A percentile compares a stretch with the other conserved stretches of the same genome.
Evolutionary conservation across 23 tunicate species (phyloP).

Genomic region (Botrylloides violaceus): DNA sequence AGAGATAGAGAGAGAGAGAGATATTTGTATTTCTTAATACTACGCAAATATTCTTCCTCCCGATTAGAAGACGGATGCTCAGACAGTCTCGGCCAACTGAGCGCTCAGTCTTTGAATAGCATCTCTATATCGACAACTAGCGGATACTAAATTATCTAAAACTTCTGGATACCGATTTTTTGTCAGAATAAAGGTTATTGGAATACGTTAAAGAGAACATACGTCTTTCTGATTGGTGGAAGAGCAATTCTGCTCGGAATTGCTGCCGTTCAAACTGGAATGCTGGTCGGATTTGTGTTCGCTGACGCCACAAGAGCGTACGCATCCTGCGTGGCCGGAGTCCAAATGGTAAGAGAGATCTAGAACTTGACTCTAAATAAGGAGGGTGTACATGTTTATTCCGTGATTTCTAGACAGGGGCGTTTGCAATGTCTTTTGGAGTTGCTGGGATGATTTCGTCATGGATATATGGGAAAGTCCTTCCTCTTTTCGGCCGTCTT

Average conservation of each 20-base stretch:
- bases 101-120: no score
- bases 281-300: slow-evolving; percentile 15
- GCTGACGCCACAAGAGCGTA: slow-evolving; percentile 17
- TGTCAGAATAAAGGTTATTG: no score
- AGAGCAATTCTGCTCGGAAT: slow-evolving; percentile 1
- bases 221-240: not conserved
- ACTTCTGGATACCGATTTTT: no score
- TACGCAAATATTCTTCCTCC: no score
- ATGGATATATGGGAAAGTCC: slow-evolving; percentile 4
- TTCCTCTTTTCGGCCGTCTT: slow-evolving; percentile 1
- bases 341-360: slow-evolving; percentile 16
- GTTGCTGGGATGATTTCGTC: slow-evolving; percentile 19
- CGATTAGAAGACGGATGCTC: no score
- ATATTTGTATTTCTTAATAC: no score
- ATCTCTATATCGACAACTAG: no score
- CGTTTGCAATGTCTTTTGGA: slow-evolving; percentile 8
- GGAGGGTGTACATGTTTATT: no score
- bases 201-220: not conserved
- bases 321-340: slow-evolving; percentile 23
- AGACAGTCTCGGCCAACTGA: no score
- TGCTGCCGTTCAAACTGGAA: not conserved
- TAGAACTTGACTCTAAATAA: no score
- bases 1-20: no score
- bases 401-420: slow-evolving; percentile 7
- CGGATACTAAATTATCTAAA: no score